Evolutionary conservation across 2,888 invertebrate species (phyloP), one percentile per base, ranked within the genome.

Genomic region (Rhogogaster chlorosoma): DNA sequence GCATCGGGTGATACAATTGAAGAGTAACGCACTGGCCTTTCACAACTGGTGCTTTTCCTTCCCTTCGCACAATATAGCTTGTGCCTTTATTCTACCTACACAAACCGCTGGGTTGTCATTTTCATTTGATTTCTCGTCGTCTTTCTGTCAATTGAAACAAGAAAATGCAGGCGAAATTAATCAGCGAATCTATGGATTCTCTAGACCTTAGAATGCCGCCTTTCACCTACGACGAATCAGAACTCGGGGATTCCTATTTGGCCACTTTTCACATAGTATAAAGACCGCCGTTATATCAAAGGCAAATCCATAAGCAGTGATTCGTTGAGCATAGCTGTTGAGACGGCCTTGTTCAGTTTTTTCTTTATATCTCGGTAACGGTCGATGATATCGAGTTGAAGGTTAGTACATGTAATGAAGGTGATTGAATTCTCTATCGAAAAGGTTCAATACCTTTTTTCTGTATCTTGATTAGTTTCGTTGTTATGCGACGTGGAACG

Each of bases 1-100:
- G 75, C 36, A 26, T 75, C 49, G 26, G 32, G 32, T 77, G 77
- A 77, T 53, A 77, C 77, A 77, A 77, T 53, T 77, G 77, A 49
- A 29, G 53, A 38, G 77, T 77, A 77, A 18, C 53, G 32, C 49
- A n/a, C 29, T 77, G 18, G 29, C 53, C 18, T 18, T 77, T 53
- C 29, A 53, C 26, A 29, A 29, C 15, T 29, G 18, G 32, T 53
- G 77, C 49, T 77, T 77, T 53, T 77, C 53, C 29, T n/a, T 6
- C 18, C 53, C 29, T n/a, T 6, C 18, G 18, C 29, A 49, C 12
- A 53, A n/a, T 9, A 10, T 9, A 10, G 26, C 10, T n/a, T 7
- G 18, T 4, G 7, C 6, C 5, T 32, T 36, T 32, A 70, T 10
- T 32, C 7, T 38, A 42, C 18, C 71, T 2, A 22, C 38, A 22